A percentile compares a stretch with the other conserved stretches of the same genome.
Evolutionary conservation across 2,113 vertebrate genomes (phyloP).

Genomic region (Tychaedon coryphoeus): DNA sequence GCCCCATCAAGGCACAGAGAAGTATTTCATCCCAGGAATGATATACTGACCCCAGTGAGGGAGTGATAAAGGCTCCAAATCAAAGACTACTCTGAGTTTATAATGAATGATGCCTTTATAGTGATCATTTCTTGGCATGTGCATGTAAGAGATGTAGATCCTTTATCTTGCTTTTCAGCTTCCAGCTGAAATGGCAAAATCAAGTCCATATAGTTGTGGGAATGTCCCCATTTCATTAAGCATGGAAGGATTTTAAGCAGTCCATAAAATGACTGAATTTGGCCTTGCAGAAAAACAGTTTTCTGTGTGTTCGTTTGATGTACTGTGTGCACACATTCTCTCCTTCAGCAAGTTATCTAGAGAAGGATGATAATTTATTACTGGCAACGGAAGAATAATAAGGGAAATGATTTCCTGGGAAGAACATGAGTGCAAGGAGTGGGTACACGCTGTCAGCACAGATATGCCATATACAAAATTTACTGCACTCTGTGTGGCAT

Average conservation of each 20-base stretch:
- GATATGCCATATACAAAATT: background rate
- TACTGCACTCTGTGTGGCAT: background rate
- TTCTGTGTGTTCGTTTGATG: background rate
- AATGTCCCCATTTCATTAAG: background rate
- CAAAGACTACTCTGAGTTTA: background rate
- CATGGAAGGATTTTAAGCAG: background rate
- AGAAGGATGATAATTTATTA: slow-evolving; percentile 15
- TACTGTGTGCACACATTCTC: background rate
- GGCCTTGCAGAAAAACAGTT: background rate
- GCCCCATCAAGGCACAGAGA: background rate
- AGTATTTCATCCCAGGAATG: background rate
- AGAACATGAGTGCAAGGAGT: background rate
- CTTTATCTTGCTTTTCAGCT: background rate
- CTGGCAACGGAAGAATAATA: slow-evolving; percentile 36
- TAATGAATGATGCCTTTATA: slow-evolving; percentile 19
- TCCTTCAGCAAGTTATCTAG: background rate
- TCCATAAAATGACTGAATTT: background rate
- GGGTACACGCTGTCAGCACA: background rate
- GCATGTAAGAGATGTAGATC: background rate
- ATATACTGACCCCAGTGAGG: background rate
- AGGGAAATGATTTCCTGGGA: slow-evolving; percentile 25
- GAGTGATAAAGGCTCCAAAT: background rate
- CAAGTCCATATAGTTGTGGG: background rate
- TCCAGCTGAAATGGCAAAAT: slow-evolving; percentile 21
- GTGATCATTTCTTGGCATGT: background rate